These are phyloP conservation scores for Abrostola tripartita DNA, from an alignment of 2,888 invertebrate genomes.

Conservation along the genomic window DNA sequence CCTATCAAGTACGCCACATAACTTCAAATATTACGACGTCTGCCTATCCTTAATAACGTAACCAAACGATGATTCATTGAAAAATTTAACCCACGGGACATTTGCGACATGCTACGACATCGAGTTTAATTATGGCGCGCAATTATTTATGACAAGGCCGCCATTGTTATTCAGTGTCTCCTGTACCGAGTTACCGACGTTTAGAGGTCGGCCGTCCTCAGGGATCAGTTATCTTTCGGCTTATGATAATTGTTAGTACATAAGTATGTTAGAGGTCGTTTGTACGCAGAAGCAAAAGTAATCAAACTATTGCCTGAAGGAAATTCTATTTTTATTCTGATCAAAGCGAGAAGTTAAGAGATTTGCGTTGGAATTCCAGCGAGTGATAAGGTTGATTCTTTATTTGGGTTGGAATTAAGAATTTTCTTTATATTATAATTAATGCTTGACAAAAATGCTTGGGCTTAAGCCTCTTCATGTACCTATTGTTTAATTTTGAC, in stretches of 20 bases:
- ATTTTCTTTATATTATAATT: too few relatives aligned
- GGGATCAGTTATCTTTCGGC: slow-evolving; percentile 27
- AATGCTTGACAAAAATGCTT: too few relatives aligned
- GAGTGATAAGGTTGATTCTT: too few relatives aligned
- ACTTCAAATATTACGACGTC: background rate
- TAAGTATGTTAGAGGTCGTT: too few relatives aligned
- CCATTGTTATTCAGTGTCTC: slow-evolving; percentile 51
- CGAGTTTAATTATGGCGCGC: slow-evolving; percentile 43
- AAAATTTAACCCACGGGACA: slow-evolving; percentile 34
- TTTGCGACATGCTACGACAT: slow-evolving; percentile 15
- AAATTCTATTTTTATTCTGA: too few relatives aligned
- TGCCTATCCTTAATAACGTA: slow-evolving; percentile 9
- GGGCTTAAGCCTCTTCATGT: too few relatives aligned
- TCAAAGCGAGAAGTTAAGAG: too few relatives aligned
- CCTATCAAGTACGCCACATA: background rate
- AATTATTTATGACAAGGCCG: slow-evolving; percentile 51
- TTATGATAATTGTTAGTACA: slow-evolving; percentile 10
- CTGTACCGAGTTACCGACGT: slow-evolving; percentile 24
- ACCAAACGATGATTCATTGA: slow-evolving; percentile 27
- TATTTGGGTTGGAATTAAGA: too few relatives aligned
- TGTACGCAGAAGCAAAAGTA: too few relatives aligned
- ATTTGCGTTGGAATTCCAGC: too few relatives aligned
- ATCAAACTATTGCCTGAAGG: too few relatives aligned
- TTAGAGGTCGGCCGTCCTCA: slow-evolving; percentile 42
- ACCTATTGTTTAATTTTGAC: too few relatives aligned